A percentile compares a stretch with the other conserved stretches of the same genome.
Conservation (phyloP, 2,113 vertebrate genomes). For the Aviceda subcristata region DNA sequence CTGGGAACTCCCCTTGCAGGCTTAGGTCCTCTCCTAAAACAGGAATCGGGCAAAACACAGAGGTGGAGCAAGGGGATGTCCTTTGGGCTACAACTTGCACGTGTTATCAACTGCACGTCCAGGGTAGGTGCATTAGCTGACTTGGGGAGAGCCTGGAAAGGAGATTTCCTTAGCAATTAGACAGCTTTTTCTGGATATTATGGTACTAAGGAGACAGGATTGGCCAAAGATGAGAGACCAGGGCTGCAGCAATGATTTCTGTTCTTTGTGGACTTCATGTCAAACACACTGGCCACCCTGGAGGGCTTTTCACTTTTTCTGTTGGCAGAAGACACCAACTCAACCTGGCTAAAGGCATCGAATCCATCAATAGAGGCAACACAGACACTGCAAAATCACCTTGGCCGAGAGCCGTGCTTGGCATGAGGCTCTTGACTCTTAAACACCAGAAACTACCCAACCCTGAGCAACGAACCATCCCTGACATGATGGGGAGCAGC, state of each 20-base stretch:
- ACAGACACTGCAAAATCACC: not conserved
- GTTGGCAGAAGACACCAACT: not conserved
- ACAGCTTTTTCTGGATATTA: not conserved
- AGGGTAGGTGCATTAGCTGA: accelerated
- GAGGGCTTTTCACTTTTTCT: not conserved
- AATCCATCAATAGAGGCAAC: not conserved
- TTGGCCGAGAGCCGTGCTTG: not conserved
- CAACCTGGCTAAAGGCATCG: not conserved
- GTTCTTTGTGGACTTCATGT: not conserved
- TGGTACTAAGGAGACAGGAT: not conserved
- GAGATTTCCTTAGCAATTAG: not conserved
- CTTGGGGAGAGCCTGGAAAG: not conserved
- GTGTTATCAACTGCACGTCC: accelerated
- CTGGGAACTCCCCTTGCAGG: not conserved
- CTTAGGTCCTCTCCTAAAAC: not conserved
- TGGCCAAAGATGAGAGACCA: not conserved
- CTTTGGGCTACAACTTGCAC: not conserved
- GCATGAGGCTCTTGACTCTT: not conserved
- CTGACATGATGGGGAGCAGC: not conserved
- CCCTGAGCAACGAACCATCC: not conserved
- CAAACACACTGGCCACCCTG: not conserved
- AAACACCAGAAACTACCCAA: not conserved
- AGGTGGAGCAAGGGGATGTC: not conserved
- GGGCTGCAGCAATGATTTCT: not conserved
- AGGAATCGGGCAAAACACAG: not conserved